Conservation (phyloP, 2,888 invertebrate genomes). For the Latheticus oryzae region DNA sequence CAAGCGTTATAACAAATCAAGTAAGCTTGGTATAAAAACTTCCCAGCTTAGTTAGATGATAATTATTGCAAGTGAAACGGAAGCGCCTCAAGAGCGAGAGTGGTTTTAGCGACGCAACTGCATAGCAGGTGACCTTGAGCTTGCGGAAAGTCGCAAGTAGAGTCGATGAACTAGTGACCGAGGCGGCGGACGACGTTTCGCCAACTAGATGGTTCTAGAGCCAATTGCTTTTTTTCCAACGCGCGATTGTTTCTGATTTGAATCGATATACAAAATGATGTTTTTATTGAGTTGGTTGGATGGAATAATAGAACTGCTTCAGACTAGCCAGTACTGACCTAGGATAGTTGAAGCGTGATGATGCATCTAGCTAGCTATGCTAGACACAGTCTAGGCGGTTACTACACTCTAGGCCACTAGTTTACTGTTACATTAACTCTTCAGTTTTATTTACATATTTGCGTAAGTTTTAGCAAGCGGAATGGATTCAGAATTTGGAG, state of each 20-base stretch:
- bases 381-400: conserved; percentile 40
- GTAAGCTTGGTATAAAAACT: too few species aligned
- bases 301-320: not conserved
- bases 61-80: conserved; percentile 39
- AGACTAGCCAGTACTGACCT: conserved; percentile 45
- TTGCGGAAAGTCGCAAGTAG: conserved; percentile 65
- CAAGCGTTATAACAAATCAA: too few species aligned
- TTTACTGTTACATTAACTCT: conserved; percentile 42
- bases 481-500: too few species aligned
- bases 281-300: not conserved
- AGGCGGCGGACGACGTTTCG: conserved; percentile 35
- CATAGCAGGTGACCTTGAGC: conserved; percentile 63
- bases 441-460: conserved; percentile 18
- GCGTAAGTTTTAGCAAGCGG: too few species aligned
- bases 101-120: conserved; percentile 33
- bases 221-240: conserved; percentile 21
- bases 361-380: conserved; percentile 43
- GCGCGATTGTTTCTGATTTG: conserved; percentile 16
- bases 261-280: not conserved
- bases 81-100: conserved; percentile 37
- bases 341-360: conserved; percentile 45
- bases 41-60: too few species aligned
- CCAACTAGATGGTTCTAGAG: conserved; percentile 17
- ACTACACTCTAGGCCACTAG: conserved; percentile 44
- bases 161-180: conserved; percentile 67